Conservation (phyloP, 2,797 vertebrate species). For the Cryptoprocta ferox region DNA sequence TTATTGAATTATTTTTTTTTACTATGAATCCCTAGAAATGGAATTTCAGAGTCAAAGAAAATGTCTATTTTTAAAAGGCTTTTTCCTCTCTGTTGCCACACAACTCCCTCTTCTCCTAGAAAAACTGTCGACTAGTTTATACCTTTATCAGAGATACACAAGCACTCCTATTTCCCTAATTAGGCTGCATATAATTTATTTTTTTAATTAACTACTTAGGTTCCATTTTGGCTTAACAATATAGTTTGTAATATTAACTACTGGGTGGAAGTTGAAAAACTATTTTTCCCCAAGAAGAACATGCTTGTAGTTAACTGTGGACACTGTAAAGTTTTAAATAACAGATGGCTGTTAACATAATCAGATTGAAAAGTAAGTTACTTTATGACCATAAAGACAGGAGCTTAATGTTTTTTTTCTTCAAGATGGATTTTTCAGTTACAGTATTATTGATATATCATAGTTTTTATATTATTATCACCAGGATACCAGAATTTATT, state of each 20-base stretch:
- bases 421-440: not conserved
- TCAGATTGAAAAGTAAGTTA: conserved; percentile 11
- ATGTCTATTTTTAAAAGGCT: not conserved
- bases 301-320: conserved; percentile 7
- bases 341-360: not conserved
- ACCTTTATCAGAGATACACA: not conserved
- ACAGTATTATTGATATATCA: not conserved
- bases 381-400: not conserved
- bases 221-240: conserved; percentile 22
- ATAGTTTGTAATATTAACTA: conserved; percentile 11
- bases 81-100: not conserved
- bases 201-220: conserved; percentile 10
- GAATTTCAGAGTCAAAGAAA: conserved; percentile 18
- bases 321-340: not conserved
- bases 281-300: not conserved
- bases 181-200: not conserved
- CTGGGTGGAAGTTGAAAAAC: not conserved
- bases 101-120: not conserved
- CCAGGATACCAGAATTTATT: not conserved
- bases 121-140: not conserved
- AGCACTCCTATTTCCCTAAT: not conserved
- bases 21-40: not conserved
- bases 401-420: conserved; percentile 13
- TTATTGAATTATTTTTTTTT: not conserved
- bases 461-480: conserved; percentile 9